Evolutionary conservation across 1,140 invertebrate species (phyloP), one percentile per base, ranked within the genome.

Genomic region (Cyclargus thomasi): DNA sequence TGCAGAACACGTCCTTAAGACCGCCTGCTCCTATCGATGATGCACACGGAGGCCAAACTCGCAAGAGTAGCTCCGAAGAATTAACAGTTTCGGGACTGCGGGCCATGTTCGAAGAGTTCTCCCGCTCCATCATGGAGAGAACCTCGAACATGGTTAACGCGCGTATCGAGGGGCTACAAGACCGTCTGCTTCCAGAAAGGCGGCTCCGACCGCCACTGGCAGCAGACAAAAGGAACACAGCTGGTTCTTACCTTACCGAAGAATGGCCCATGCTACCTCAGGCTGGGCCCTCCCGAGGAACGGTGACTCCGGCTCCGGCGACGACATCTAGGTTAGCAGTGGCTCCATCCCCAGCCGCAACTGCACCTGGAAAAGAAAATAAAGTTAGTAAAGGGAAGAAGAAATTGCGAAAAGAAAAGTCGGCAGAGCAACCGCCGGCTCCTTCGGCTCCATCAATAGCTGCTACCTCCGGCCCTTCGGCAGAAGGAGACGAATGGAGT

Each of bases 201-300:
- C 1, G 55, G 14, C 23, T 62, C 5, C 66, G 66, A 1, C 66
- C 66, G n/a, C 66, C 66, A 1, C 18, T 67, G 16, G 55, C 53
- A 17, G 55, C 66, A 7, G 66, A 67, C 36, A 23, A 23, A 2
- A 21, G 21, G 17, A 18, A 23, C 23, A 6, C 1, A 1, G 23
- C 20, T 21, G 20, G 23, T 23, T 2, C 23, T 23, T 6, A 23
- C 1, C 23, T 1, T 6, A 23, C 23, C 23, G 23, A 23, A 6
- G 23, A 2, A 2, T 23, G 23, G 23, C 6, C 23, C 23, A 6
- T 6, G 2, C 6, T 23, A 1, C 23, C 23, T 23, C 23, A 23
- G 23, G 23, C 23, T 23, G 23, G 23, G 23, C 23, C 23, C 23
- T 23, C 23, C 23, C 1, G 23, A 23, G 23, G 23, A 23, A 2